Evolutionary conservation across 2,113 vertebrate species (phyloP), one percentile per base, ranked within the genome.

Genomic region (Centropus unirufus): DNA sequence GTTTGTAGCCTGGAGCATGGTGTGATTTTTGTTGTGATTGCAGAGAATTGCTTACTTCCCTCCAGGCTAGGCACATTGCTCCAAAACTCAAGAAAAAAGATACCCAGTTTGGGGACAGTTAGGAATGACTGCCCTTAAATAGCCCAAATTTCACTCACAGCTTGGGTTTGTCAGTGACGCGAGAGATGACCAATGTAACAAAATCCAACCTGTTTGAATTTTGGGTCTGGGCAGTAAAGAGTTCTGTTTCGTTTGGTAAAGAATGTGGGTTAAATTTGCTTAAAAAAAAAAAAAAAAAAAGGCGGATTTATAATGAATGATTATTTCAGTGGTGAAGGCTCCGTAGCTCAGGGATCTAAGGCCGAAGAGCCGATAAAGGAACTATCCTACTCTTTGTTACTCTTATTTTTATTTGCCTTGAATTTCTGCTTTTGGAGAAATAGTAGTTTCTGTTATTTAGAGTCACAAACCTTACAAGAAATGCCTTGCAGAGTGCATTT

Each of bases 201-300:
- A 42, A 94, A 87, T 92, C 68, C 16, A 20, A 88, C 62, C 73
- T 88, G 74, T 88, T 95, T 91, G 92, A 95, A 90, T 96, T 95
- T 69, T 30, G 57, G 82, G 36, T 94, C 84, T 94, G 89, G 84
- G 94, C 76, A 95, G 61, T 88, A 96, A 93, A 91, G 64, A 79
- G 75, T 81, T 95, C 82, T 91, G 54, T 82, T 97, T 85, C 81
- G 97, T 95, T 92, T 95, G 91, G 72, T 69, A 89, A 97, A 96
- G 59, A 89, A 84, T 27, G 6, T 92, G 73, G 42, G 46, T 95
- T 81, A 87, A 63, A 90, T 97, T 97, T 94, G 86, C 74, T 36
- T 8, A 36, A 36, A 36, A 36, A 36, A 36, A 36, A 36, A 36
- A 36, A 36, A 36, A 36, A 36, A 36, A 36, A 36, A 36, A 36